Base-by-base conservation (phyloP, 2,113 vertebrate species). In the Alligator sinensis region DNA sequence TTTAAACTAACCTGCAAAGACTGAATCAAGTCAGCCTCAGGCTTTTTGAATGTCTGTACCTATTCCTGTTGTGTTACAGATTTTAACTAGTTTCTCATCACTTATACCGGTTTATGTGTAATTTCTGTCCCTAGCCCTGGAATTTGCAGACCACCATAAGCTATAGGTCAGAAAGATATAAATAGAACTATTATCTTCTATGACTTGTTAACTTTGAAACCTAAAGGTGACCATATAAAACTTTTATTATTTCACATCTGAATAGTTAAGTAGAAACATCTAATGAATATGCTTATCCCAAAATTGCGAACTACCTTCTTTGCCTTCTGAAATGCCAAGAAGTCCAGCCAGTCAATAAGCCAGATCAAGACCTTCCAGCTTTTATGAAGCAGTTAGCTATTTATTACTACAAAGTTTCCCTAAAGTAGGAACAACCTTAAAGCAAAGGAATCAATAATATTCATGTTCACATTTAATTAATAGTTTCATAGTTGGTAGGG, bases 271-370 rank as follows among this genome's bases (percentile, higher is more conserved):
- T 10, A 64, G 22, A 75, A 94, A 30, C 89, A 63, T 85, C 76
- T 34, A 89, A 77, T 62, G 19, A 81, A 5, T 34, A 38, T 54
- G 68, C 58, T 94, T 96, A 94, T 97, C 90, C 90, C 30, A 91
- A 68, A 68, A 0, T n/a, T 92, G 63, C 90, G 94, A 96, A 75
- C 82, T 77, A 11, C 12, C 80, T 92, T 92, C 22, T 22, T 81
- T 85, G 57, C 14, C 87, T 94, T 92, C 66, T 80, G 82, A 89
- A 60, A 63, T 93, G 95, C 92, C 90, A 96, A 83, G 84, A 79
- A 47, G 57, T 87, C 68, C 75, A 91, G 28, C 74, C 91, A 77
- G 57, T 74, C 57, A 90, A 58, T 90, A 89, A 74, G 79, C 68
- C 77, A 34, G 76, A 68, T 76, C 79, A 91, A 96, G 91, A 91